Evolutionary conservation across 2,113 vertebrate genomes (phyloP).

Genomic region (human): DNA sequence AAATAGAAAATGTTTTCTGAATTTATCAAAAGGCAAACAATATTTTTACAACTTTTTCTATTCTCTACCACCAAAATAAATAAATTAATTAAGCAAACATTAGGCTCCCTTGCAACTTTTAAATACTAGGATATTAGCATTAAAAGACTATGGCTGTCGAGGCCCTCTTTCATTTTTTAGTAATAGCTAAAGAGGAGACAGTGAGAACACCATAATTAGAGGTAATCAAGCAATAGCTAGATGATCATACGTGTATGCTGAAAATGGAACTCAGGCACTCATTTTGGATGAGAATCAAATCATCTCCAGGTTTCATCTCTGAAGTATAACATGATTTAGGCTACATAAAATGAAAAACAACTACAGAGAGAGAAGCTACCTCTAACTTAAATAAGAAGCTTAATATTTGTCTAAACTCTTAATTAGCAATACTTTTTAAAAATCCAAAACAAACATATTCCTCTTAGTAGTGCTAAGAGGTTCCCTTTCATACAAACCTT

Average conservation of each 20-base stretch:
- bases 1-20: not conserved
- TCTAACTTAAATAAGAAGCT: not conserved
- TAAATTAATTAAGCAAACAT: not conserved
- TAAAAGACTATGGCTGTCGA: not conserved
- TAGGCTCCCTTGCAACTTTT: not conserved
- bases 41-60: conserved; percentile 33
- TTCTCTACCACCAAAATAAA: conserved; percentile 40
- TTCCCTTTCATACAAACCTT: conserved; percentile 4
- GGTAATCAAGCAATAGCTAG: not conserved
- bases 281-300: not conserved
- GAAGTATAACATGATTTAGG: not conserved
- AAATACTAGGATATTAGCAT: not conserved
- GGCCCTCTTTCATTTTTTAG: not conserved
- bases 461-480: not conserved
- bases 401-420: conserved; percentile 2
- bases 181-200: not conserved
- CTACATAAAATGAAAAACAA: not conserved
- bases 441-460: not conserved
- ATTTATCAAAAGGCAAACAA: conserved; percentile 44
- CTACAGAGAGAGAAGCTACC: not conserved
- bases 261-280: not conserved
- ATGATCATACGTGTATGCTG: not conserved
- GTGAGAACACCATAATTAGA: not conserved
- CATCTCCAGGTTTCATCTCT: not conserved
- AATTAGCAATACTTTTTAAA: not conserved